Percentiles rank a stretch among this genome's conserved stretches.
Evolutionary conservation across 1,140 invertebrate species (phyloP).

Genomic region (Zaprionus lachaisei): DNA sequence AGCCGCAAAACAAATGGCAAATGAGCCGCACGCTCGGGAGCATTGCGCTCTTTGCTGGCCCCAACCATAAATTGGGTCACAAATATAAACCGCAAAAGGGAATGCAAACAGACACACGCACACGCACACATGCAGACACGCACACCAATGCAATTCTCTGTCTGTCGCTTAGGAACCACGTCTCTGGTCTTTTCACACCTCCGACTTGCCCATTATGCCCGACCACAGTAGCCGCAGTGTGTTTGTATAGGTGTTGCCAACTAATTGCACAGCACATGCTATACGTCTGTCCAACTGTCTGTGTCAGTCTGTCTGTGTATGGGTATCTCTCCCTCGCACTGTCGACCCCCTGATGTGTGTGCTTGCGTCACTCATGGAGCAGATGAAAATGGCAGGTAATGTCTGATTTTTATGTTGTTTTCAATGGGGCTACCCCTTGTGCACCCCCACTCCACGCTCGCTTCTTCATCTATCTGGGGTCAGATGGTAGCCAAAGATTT

Average conservation of each 20-base stretch:
- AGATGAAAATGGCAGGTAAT: constrained; percentile 60
- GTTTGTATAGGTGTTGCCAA: constrained; percentile 68
- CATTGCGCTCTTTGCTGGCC: constrained; percentile 18
- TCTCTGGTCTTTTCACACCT: constrained; percentile 34
- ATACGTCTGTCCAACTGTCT: neutral
- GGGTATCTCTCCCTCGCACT: neutral
- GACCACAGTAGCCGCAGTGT: constrained; percentile 68
- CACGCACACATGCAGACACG: constrained; percentile 19
- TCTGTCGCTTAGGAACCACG: constrained; percentile 1
- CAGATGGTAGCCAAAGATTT: constrained; percentile 58
- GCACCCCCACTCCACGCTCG: neutral
- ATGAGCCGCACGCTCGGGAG: constrained; percentile 51
- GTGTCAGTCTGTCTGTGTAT: neutral
- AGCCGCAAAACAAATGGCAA: constrained; percentile 71
- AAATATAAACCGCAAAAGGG: constrained; percentile 59
- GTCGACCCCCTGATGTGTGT: neutral
- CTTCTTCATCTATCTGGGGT: constrained; percentile 19
- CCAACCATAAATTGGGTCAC: constrained; percentile 60
- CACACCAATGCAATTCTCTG: constrained; percentile 35
- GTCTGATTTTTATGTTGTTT: constrained; percentile 70
- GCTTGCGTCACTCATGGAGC: neutral
- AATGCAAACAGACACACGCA: constrained; percentile 42
- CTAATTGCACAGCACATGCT: constrained; percentile 56
- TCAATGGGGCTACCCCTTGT: constrained; percentile 42
- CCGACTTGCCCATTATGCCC: constrained; percentile 52